phyloP scores from a whole-genome alignment of 2,888 invertebrate genomes.

The Drosophila paramelanica region DNA sequence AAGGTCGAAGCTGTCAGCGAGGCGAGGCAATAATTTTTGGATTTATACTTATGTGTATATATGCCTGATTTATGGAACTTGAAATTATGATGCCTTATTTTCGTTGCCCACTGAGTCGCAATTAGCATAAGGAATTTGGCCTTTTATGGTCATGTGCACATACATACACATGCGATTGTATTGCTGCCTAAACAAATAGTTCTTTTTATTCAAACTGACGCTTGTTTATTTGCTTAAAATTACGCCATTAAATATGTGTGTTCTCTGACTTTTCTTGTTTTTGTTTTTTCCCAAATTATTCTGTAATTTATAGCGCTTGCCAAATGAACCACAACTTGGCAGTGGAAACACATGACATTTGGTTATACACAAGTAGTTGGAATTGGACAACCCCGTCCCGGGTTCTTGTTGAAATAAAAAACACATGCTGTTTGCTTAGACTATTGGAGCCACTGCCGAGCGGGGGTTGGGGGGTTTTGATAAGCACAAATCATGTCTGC shows the following conservation, averaged over 20 bases:
- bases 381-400: constrained; percentile 24
- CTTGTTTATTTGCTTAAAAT: constrained; percentile 41
- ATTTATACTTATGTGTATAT: constrained; percentile 38
- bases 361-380: constrained; percentile 10
- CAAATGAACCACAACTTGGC: constrained; percentile 58
- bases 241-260: constrained; percentile 37
- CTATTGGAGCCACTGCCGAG: constrained; percentile 14
- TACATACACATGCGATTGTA: constrained; percentile 8
- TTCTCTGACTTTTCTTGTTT: constrained; percentile 19
- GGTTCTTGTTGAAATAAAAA: constrained; percentile 49
- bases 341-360: constrained; percentile 44
- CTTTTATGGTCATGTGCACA: constrained; percentile 35
- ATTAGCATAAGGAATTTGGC: constrained; percentile 40
- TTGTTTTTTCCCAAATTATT: constrained; percentile 40
- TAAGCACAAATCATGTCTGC: constrained; percentile 34
- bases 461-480: constrained; percentile 10
- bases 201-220: constrained; percentile 49
- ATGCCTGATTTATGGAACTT: constrained; percentile 63
- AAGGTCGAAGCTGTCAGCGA: constrained; percentile 66
- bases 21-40: constrained; percentile 57
- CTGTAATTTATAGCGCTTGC: constrained; percentile 65
- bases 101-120: constrained; percentile 18
- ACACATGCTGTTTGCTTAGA: constrained; percentile 64
- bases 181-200: constrained; percentile 57
- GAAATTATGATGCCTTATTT: constrained; percentile 23